Evolutionary conservation across 2,888 invertebrate species (phyloP).

Genomic region (Dichetophora obliterata): DNA sequence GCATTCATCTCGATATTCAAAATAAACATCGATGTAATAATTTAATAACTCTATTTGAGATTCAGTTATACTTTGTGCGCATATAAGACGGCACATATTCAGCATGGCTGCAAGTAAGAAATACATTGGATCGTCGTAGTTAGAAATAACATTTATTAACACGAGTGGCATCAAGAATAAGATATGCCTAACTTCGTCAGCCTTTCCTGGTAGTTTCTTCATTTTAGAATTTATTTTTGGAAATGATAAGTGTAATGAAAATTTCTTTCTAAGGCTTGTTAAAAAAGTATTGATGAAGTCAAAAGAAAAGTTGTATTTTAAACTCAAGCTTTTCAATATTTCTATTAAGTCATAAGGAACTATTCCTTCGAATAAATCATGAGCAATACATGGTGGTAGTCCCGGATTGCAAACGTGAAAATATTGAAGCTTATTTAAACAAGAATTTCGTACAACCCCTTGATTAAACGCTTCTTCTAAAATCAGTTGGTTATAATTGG

Average conservation of each 20-base stretch:
- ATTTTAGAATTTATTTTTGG: not conserved
- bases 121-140: no score
- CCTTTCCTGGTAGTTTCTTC: no score
- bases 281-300: conserved; percentile 39
- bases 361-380: conserved; percentile 41
- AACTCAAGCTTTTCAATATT: conserved; percentile 33
- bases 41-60: conserved; percentile 32
- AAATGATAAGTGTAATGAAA: conserved; percentile 34
- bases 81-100: no score
- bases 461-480: conserved; percentile 20
- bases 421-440: conserved; percentile 33
- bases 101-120: no score
- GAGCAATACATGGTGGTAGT: conserved; percentile 39
- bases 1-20: conserved; percentile 28
- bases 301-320: conserved; percentile 34
- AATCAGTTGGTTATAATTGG: conserved; percentile 10
- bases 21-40: conserved; percentile 38
- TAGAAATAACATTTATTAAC: no score
- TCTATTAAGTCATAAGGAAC: conserved; percentile 38
- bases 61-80: not conserved
- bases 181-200: no score
- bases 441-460: conserved; percentile 34
- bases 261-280: conserved; percentile 29
- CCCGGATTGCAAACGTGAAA: conserved; percentile 41
- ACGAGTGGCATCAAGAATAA: no score